These are phyloP conservation scores for Corvus cornix DNA, from an alignment of 2,113 vertebrate genomes.

Conservation along the genomic window DNA sequence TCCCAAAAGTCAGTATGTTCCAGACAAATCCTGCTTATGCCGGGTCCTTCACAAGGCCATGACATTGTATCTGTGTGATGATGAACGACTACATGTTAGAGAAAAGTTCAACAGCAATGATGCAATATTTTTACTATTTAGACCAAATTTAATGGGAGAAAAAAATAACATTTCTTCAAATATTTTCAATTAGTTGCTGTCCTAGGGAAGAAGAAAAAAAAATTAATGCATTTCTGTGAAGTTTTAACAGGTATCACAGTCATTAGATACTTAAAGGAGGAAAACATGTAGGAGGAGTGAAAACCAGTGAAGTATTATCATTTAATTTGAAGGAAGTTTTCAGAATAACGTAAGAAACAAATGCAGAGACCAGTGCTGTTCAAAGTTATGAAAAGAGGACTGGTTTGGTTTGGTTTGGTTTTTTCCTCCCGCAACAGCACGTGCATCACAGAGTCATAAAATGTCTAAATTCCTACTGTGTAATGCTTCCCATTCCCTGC, in stretches of 20 bases:
- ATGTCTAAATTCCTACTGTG: not conserved
- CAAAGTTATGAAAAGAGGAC: not conserved
- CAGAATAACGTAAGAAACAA: not conserved
- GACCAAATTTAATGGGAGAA: slow-evolving; percentile 3
- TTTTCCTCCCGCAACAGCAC: too few species aligned
- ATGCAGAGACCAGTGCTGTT: not conserved
- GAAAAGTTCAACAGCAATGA: slow-evolving; percentile 46
- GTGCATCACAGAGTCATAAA: not conserved
- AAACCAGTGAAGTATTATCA: not conserved
- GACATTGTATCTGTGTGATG: slow-evolving; percentile 14
- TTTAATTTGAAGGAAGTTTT: not conserved
- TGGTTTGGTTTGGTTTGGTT: not conserved
- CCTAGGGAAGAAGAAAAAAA: not conserved
- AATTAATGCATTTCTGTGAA: not conserved
- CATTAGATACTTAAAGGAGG: not conserved
- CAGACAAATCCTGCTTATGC: not conserved
- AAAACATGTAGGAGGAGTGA: not conserved
- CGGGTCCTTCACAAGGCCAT: not conserved
- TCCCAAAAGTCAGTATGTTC: not conserved
- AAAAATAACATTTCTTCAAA: not conserved
- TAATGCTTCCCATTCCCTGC: not conserved
- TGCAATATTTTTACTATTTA: slow-evolving; percentile 46
- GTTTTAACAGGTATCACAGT: not conserved
- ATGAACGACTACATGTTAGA: not conserved
- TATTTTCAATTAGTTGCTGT: not conserved